Evolutionary conservation across 2,797 vertebrate species (phyloP).

Genomic region (Hafferia zeledoni): DNA sequence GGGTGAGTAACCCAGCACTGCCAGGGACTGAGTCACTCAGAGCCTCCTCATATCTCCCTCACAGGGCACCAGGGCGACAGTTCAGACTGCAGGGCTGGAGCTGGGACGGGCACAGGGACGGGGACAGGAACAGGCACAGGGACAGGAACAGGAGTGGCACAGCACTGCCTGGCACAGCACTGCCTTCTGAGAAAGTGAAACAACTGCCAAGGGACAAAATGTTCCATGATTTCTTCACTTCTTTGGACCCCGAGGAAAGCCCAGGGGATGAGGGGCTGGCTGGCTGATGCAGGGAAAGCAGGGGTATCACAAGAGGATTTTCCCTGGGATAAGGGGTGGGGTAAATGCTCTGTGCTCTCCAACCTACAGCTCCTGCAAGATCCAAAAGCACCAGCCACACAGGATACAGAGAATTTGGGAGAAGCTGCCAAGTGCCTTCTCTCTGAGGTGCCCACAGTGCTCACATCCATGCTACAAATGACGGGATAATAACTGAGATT

Average conservation of each 20-base stretch:
- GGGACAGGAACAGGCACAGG: background rate
- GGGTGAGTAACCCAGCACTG: background rate
- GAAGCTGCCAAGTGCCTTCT: slow-evolving; percentile 8
- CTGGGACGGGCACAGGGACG: background rate
- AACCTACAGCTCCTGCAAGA: background rate
- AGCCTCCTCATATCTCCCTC: background rate
- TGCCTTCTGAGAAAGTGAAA: background rate
- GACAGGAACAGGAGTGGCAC: background rate
- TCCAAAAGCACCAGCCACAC: background rate
- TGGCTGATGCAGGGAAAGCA: background rate
- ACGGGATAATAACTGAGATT: background rate
- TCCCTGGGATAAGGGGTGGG: background rate
- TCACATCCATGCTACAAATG: background rate
- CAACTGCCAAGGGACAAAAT: background rate
- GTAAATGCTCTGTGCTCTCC: background rate
- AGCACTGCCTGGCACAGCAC: background rate
- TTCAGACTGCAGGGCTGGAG: background rate
- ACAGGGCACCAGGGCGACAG: background rate
- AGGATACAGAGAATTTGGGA: background rate
- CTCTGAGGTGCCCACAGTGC: background rate
- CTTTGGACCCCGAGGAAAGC: background rate
- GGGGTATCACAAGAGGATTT: background rate
- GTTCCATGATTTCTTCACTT: background rate
- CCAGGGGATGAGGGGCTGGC: background rate
- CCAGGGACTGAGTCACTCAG: background rate